Evolutionary conservation across 1,140 invertebrate species (phyloP).

Genomic region (Dreissena polymorpha): DNA sequence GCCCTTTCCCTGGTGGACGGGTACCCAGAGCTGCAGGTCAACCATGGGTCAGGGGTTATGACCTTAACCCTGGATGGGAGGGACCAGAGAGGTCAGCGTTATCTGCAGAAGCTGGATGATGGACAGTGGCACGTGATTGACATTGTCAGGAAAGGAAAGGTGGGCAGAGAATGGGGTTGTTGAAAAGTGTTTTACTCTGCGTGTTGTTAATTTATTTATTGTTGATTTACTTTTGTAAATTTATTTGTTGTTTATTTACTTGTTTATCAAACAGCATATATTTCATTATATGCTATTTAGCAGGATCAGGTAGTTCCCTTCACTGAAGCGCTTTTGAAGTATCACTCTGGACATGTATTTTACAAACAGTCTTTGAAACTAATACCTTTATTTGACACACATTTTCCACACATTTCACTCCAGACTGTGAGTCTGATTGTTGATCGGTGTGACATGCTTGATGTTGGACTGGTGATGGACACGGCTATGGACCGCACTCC

Average conservation of each 20-base stretch:
- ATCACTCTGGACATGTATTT: too few relatives aligned
- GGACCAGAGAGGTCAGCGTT: constrained; percentile 54
- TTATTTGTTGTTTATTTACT: too few relatives aligned
- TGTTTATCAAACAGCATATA: too few relatives aligned
- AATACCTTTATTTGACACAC: too few relatives aligned
- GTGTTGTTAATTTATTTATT: too few relatives aligned
- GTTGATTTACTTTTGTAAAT: too few relatives aligned
- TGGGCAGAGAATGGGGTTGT: constrained; percentile 60
- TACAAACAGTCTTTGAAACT: too few relatives aligned
- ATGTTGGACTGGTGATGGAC: constrained; percentile 83
- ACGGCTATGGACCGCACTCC: constrained; percentile 88
- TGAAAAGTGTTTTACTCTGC: too few relatives aligned
- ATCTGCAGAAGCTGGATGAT: constrained; percentile 91
- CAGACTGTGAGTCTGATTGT: constrained; percentile 86
- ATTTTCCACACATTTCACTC: neutral
- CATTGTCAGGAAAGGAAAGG: constrained; percentile 96
- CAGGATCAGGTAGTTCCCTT: too few relatives aligned
- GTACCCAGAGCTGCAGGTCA: constrained; percentile 92
- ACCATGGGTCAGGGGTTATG: constrained; percentile 96
- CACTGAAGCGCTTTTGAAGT: too few relatives aligned
- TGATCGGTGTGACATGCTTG: constrained; percentile 93
- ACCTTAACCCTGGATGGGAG: constrained; percentile 89
- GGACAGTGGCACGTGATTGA: constrained; percentile 97
- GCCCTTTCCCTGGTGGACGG: constrained; percentile 95
- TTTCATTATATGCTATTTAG: too few relatives aligned